Evolutionary conservation across 1,140 invertebrate species (phyloP), one percentile per base, ranked within the genome.

Genomic region (Danaus melanippus): DNA sequence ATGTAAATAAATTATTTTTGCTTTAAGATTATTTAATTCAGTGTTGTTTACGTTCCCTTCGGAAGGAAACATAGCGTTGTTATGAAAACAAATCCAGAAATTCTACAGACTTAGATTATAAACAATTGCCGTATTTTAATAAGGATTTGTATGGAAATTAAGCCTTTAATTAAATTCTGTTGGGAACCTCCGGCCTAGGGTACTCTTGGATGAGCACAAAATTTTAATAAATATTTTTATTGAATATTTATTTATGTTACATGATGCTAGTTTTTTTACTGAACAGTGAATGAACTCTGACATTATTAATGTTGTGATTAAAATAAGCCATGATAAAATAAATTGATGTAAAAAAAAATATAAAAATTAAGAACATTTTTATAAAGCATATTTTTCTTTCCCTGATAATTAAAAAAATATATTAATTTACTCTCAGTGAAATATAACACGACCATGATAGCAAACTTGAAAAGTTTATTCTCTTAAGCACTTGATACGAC

Each of bases 151-250:
- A 46, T 58, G 41, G 50, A 56, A 65, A 59, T 62, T 53, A 56
- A 66, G 53, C 46, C 43, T 53, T 58, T 62, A 62, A 66, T 66
- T 54, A 59, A 62, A 66, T 66, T 62, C 50, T 50, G 41, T 52
- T 42, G 47, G 17, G 55, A 55, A 46, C 7, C 55, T 53, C 32
- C 57, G 46, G 42, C 46, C 57, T 50, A 41, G 51, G 44, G 50
- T 50, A 42, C 11, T 52, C 45, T 50, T 46, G 48, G 12, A 10
- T 40, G 43, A 51, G 42, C 12, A 15, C 10, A 11, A 51, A n/a
- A 56, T 50, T 56, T 51, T 41, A 57, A 51, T 40, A 42, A 57
- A 32, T 17, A 45, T 53, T 44, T 46, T 15, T 42, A 12, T 10
- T 12, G 42, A 10, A 54, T 40, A 48, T 40, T 40, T 41, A 10